A percentile compares a stretch with the other conserved stretches of the same genome.
Conservation (phyloP, 2,888 invertebrate genomes). For the Drosophila seclusa region DNA sequence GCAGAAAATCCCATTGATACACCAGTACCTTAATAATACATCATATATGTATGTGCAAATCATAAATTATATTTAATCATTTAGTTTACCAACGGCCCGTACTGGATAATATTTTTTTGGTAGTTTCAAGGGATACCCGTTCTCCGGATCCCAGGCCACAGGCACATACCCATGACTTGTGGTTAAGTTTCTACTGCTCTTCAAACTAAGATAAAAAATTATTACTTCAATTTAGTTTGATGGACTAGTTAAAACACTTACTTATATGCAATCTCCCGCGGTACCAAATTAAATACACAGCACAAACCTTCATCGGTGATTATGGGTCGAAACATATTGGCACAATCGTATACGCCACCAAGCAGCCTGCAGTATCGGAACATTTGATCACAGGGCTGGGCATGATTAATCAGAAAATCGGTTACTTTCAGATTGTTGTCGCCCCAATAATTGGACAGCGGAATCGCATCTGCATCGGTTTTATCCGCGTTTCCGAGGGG, state of each 20-base stretch:
- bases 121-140: slow-evolving; percentile 87
- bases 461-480: slow-evolving; percentile 11
- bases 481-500: slow-evolving; percentile 7
- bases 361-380: slow-evolving; percentile 89
- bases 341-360: slow-evolving; percentile 87
- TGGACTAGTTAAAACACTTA: slow-evolving; percentile 29
- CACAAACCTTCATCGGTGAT: slow-evolving; percentile 94
- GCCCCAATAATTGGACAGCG: neutral
- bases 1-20: slow-evolving; percentile 89
- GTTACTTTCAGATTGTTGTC: slow-evolving; percentile 57
- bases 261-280: slow-evolving; percentile 84
- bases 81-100: slow-evolving; percentile 84
- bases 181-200: slow-evolving; percentile 33
- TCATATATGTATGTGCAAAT: neutral
- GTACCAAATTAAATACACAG: slow-evolving; percentile 92
- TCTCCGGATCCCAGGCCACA: slow-evolving; percentile 91
- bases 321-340: slow-evolving; percentile 89
- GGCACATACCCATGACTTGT: slow-evolving; percentile 47
- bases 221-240: neutral
- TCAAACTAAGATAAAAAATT: neutral
- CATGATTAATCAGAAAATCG: slow-evolving; percentile 67
- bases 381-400: slow-evolving; percentile 71
- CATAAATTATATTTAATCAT: neutral
- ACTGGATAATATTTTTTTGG: slow-evolving; percentile 87
- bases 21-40: slow-evolving; percentile 86